Percentiles rank a stretch among this genome's conserved stretches.
Conservation (phyloP, 2,113 vertebrate genomes). For the Solea solea region DNA sequence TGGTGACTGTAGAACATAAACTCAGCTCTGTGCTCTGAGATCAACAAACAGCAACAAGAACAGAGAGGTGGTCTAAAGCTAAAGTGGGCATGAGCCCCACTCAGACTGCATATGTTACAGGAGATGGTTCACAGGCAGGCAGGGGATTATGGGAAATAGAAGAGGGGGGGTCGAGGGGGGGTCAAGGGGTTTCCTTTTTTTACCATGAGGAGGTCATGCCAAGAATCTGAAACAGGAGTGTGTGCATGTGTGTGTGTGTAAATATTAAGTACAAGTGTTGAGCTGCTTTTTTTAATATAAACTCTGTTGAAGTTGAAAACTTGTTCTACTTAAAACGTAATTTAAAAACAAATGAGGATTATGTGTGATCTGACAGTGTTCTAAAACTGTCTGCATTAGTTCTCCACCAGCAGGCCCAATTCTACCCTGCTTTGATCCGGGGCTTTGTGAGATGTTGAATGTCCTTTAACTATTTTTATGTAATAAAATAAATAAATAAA, state of each 20-base stretch:
- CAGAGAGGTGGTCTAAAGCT: slow-evolving; percentile 13
- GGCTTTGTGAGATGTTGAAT: too few species aligned
- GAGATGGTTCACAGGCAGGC: slow-evolving; percentile 30
- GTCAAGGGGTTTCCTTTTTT: slow-evolving; percentile 79
- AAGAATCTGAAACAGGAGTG: slow-evolving; percentile 79
- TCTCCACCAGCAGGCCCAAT: too few species aligned
- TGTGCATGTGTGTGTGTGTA: slow-evolving; percentile 21
- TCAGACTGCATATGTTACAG: slow-evolving; percentile 4
- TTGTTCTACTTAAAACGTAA: too few species aligned
- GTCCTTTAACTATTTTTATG: too few species aligned
- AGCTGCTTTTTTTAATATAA: background rate
- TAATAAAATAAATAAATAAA: too few species aligned
- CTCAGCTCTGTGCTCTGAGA: background rate
- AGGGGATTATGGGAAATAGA: slow-evolving; percentile 38
- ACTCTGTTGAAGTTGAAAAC: too few species aligned
- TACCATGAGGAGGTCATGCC: slow-evolving; percentile 84
- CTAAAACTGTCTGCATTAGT: too few species aligned
- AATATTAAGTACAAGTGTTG: slow-evolving; percentile 1
- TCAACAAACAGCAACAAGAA: slow-evolving; percentile 1
- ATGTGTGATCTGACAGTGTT: too few species aligned
- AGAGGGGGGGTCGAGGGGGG: slow-evolving; percentile 1
- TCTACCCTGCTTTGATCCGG: too few species aligned
- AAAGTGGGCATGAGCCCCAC: slow-evolving; percentile 28
- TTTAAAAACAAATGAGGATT: too few species aligned
- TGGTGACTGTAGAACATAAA: background rate